Base-by-base conservation (phyloP, 2,888 invertebrate species). In the Zelleria hepariella region DNA sequence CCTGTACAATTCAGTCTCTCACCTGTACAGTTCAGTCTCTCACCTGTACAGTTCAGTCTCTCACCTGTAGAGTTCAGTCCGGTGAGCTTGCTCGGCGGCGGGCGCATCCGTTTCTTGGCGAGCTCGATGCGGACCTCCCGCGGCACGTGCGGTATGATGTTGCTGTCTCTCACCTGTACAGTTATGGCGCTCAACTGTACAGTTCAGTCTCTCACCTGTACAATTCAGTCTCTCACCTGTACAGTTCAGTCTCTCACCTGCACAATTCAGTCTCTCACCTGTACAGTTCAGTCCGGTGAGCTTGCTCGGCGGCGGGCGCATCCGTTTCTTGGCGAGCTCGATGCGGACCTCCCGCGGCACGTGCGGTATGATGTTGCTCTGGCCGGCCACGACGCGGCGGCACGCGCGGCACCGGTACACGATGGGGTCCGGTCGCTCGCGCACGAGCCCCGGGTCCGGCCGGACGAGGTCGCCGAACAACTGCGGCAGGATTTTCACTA, bases 351-450 rank as follows among this genome's bases (percentile, higher is more conserved):
- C 73, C 53, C 81, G 78, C 6, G 88, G 87, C 25, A 90, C 77
- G 73, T 97, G 97, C 8, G 93, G 91, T 56, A 97, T 90, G 61
- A 97, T 88, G 75, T 96, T 95, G 59, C 91, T 92, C 71, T 94
- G 95, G 51, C 92, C 92, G 58, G 96, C 97, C n/a, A 97, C 90
- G 23, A 96, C 91, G 42, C 96, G 91, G 62, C 95, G 91, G 76
- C 96, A 96, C 72, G 93, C 94, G 73, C 91, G 93, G 76, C 97
- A 97, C 63, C 95, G 91, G 81, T 95, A 96, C 7, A 95, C 95
- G 59, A 93, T 91, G 0, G 96, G 95, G 68, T 96, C 95, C 0
- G 96, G 96, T 66, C 93, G 91, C 65, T 93, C 93, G 32, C 93
- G 92, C 0, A 91, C 91, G 59, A 95, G 75, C 0, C 93, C 94